These are phyloP conservation scores for Phainopepla nitens DNA, from an alignment of 2,113 vertebrate species.

Conservation along the genomic window DNA sequence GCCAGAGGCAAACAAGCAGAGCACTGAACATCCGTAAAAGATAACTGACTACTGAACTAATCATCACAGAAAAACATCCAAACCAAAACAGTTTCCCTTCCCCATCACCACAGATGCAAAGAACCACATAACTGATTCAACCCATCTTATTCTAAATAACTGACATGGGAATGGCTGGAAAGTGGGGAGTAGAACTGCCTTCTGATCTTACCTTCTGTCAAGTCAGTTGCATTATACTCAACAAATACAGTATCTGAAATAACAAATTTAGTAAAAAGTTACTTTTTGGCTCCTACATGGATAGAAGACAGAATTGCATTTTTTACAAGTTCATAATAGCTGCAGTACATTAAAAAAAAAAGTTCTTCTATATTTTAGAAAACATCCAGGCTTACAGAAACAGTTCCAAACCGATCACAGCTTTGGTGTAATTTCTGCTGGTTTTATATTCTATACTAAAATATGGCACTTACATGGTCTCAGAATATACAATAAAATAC, in stretches of 20 bases:
- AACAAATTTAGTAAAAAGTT: background rate
- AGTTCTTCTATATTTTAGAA: background rate
- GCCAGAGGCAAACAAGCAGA: background rate
- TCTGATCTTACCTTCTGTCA: background rate
- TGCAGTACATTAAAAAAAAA: background rate
- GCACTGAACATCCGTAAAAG: background rate
- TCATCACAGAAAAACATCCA: background rate
- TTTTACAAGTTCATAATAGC: background rate
- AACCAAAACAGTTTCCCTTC: background rate
- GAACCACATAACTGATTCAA: background rate
- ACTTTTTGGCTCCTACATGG: background rate
- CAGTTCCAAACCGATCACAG: background rate
- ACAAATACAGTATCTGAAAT: background rate
- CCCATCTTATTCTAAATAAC: background rate
- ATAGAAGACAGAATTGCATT: background rate
- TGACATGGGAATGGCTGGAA: background rate
- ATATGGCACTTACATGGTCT: fast-evolving
- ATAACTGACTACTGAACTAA: background rate
- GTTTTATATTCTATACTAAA: background rate
- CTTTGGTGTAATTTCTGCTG: background rate
- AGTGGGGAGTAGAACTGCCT: background rate
- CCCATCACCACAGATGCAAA: background rate
- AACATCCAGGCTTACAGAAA: background rate
- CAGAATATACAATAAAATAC: background rate
- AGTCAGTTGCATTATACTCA: background rate